phyloP scores from a whole-genome alignment of 2,888 invertebrate species.

The Ptychoptera contaminata region DNA sequence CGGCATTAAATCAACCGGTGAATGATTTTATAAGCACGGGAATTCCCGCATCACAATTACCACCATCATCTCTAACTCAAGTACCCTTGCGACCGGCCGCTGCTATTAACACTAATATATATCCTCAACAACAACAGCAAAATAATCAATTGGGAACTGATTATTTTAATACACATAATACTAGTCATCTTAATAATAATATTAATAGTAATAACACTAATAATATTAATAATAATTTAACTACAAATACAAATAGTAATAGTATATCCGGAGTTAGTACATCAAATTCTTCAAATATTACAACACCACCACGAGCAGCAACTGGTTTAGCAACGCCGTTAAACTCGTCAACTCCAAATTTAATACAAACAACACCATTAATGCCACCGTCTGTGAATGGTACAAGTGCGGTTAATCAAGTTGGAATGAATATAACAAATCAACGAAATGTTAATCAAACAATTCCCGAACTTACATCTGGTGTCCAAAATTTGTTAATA shows the following conservation, averaged over 20 bases:
- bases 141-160: too few species aligned
- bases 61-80: too few species aligned
- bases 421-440: too few species aligned
- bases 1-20: slow-evolving; percentile 14
- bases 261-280: slow-evolving; percentile 9
- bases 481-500: slow-evolving; percentile 14
- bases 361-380: background rate
- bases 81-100: background rate
- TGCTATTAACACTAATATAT: too few species aligned
- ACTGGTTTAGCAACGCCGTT: background rate
- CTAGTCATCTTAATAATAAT: too few species aligned
- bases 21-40: slow-evolving; percentile 1
- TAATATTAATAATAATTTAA: slow-evolving; percentile 6
- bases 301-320: slow-evolving; percentile 1
- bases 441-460: slow-evolving; percentile 1
- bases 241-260: background rate
- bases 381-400: background rate
- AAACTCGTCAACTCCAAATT: background rate
- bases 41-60: background rate
- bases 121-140: too few species aligned
- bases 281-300: slow-evolving; percentile 4
- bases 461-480: slow-evolving; percentile 11
- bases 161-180: too few species aligned
- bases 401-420: background rate
- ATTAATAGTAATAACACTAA: slow-evolving; percentile 7